A percentile compares a stretch with the other conserved stretches of the same genome.
Conservation (phyloP, 2,888 invertebrate genomes). For the Selenia dentaria region DNA sequence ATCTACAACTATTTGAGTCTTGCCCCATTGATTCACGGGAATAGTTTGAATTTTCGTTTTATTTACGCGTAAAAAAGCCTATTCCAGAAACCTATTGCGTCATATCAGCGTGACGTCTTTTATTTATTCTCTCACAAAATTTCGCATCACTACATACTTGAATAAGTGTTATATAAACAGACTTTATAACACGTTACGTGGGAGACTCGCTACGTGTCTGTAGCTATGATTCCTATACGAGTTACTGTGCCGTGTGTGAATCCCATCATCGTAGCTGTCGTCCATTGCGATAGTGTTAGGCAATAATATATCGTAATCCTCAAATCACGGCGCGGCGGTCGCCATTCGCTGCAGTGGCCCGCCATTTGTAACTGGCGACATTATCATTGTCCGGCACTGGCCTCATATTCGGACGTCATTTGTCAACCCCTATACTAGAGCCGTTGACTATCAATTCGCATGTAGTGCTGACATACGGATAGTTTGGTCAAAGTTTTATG, state of each 20-base stretch:
- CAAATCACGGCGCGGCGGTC: slow-evolving; percentile 54
- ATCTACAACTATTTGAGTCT: too few species aligned
- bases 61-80: too few species aligned
- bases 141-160: too few species aligned
- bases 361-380: slow-evolving; percentile 74
- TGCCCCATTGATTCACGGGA: too few species aligned
- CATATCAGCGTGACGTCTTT: too few species aligned
- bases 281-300: slow-evolving; percentile 50
- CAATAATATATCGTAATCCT: slow-evolving; percentile 69
- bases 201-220: too few species aligned
- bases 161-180: too few species aligned
- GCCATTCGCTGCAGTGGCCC: slow-evolving; percentile 60
- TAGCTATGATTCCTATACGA: neutral
- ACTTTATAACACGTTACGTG: too few species aligned
- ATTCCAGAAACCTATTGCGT: too few species aligned
- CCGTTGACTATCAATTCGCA: slow-evolving; percentile 47
- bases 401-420: slow-evolving; percentile 76
- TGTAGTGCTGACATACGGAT: slow-evolving; percentile 40
- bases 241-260: slow-evolving; percentile 33
- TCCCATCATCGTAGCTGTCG: slow-evolving; percentile 37
- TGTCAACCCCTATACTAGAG: slow-evolving; percentile 58
- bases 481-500: too few species aligned
- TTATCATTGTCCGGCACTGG: slow-evolving; percentile 74
- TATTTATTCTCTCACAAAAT: too few species aligned
- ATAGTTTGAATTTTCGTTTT: too few species aligned